phyloP scores from a whole-genome alignment of 2,797 vertebrate species.

The Nyctalus aviator region DNA sequence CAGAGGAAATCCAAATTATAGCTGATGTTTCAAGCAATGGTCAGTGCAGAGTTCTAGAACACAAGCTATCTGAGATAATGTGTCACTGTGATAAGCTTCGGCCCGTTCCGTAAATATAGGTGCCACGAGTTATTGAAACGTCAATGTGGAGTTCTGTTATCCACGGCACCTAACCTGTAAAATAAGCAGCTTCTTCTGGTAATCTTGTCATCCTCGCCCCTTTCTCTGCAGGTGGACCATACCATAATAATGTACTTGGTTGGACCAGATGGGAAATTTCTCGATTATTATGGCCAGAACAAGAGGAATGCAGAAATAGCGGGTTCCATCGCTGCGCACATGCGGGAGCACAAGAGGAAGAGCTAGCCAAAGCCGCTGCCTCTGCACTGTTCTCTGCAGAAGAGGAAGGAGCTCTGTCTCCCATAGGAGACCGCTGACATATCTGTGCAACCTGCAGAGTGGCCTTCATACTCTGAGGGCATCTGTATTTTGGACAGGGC shows the following conservation, averaged over 20 bases:
- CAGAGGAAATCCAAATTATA: not conserved
- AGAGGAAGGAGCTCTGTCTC: conserved; percentile 34
- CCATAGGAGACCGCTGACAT: not conserved
- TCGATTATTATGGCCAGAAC: conserved; percentile 98
- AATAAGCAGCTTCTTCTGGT: not conserved
- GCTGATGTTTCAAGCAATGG: not conserved
- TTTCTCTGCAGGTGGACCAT: conserved; percentile 95
- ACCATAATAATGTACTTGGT: conserved; percentile 99
- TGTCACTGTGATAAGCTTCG: not conserved
- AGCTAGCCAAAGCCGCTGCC: conserved; percentile 72
- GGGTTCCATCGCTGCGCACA: conserved; percentile 91
- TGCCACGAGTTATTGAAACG: not conserved
- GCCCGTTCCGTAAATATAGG: not conserved
- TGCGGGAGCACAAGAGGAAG: conserved; percentile 90
- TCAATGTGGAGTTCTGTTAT: not conserved
- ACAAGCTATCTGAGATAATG: not conserved
- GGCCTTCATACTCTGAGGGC: not conserved
- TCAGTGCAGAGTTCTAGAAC: not conserved
- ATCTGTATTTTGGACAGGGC: not conserved
- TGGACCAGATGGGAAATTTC: conserved; percentile 94
- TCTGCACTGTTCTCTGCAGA: not conserved
- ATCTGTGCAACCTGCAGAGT: not conserved
- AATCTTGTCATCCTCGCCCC: not conserved
- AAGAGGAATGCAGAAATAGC: conserved; percentile 93
- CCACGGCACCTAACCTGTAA: not conserved